phyloP scores from a whole-genome alignment of 2,888 invertebrate genomes.

The Orchesellides sinensis region DNA sequence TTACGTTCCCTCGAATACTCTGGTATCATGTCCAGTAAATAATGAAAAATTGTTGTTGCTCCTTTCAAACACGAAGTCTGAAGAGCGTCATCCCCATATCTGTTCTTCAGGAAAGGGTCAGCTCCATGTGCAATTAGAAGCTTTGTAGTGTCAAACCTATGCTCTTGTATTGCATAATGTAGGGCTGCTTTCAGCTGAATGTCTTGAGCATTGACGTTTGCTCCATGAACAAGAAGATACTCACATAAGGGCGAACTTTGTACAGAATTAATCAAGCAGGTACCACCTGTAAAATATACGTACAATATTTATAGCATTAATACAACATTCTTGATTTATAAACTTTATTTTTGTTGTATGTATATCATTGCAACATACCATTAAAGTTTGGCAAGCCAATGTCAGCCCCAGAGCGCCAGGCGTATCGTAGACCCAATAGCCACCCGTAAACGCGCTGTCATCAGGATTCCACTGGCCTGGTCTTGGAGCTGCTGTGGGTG shows the following conservation, averaged over 20 bases:
- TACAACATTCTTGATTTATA: too few species aligned
- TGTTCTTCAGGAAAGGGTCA: conserved; percentile 85
- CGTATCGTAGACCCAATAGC: conserved; percentile 46
- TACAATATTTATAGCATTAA: background rate
- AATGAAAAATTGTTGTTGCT: conserved; percentile 83
- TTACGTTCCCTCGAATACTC: conserved; percentile 83
- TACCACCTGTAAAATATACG: conserved; percentile 81
- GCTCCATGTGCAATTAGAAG: conserved; percentile 88
- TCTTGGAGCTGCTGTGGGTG: conserved; percentile 21
- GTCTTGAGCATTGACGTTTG: conserved; percentile 90
- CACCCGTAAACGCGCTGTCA: conserved; percentile 34
- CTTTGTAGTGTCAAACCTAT: conserved; percentile 87
- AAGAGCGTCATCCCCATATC: conserved; percentile 92
- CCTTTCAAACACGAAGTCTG: conserved; percentile 91
- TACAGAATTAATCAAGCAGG: conserved; percentile 95
- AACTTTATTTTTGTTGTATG: too few species aligned
- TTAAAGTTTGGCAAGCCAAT: conserved; percentile 90
- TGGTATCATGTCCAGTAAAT: conserved; percentile 81
- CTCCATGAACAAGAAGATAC: conserved; percentile 87
- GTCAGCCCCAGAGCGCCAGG: conserved; percentile 92
- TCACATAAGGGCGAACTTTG: conserved; percentile 90
- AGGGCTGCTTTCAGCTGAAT: conserved; percentile 93
- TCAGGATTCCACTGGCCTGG: conserved; percentile 71
- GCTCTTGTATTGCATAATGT: conserved; percentile 92
- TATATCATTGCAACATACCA: conserved; percentile 76